Percentiles rank a stretch among this genome's conserved stretches.
phyloP scores from a whole-genome alignment of 2,888 invertebrate species.

The Aproaerema taeniolella region DNA sequence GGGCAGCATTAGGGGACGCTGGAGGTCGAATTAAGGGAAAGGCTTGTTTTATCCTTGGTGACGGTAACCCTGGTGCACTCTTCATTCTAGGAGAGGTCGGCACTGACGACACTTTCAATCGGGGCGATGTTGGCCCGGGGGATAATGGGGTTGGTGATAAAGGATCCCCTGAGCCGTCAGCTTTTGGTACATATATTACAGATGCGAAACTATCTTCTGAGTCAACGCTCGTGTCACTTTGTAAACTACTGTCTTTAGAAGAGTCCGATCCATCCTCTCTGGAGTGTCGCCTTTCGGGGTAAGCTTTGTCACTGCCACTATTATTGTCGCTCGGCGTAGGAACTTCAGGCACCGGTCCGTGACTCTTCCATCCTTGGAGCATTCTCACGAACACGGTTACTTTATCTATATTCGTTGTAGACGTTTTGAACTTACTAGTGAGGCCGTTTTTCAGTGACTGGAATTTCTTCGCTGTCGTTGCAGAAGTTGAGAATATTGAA shows the following conservation, averaged over 20 bases:
- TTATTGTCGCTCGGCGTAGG: conserved; percentile 66
- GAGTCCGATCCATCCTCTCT: conserved; percentile 93
- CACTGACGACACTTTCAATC: conserved; percentile 82
- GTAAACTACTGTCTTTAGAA: conserved; percentile 92
- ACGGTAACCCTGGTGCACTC: conserved; percentile 81
- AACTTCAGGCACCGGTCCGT: conserved; percentile 70
- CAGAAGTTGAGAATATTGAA: conserved; percentile 84
- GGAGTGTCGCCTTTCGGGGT: conserved; percentile 84
- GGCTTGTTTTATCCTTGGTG: conserved; percentile 81
- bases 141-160: conserved; percentile 79
- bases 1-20: conserved; percentile 75
- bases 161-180: conserved; percentile 78
- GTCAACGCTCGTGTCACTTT: conserved; percentile 95
- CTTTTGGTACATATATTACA: conserved; percentile 93
- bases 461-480: conserved; percentile 83
- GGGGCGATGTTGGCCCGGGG: conserved; percentile 79
- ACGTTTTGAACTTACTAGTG: conserved; percentile 89
- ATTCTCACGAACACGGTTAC: conserved; percentile 91
- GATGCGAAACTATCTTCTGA: conserved; percentile 96
- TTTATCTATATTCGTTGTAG: conserved; percentile 89
- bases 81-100: conserved; percentile 87
- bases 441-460: conserved; percentile 88
- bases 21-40: conserved; percentile 79
- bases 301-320: conserved; percentile 57
- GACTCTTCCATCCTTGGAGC: conserved; percentile 87